These are phyloP conservation scores for Cardinalis cardinalis DNA, from an alignment of 2,113 vertebrate genomes.

Conservation along the genomic window DNA sequence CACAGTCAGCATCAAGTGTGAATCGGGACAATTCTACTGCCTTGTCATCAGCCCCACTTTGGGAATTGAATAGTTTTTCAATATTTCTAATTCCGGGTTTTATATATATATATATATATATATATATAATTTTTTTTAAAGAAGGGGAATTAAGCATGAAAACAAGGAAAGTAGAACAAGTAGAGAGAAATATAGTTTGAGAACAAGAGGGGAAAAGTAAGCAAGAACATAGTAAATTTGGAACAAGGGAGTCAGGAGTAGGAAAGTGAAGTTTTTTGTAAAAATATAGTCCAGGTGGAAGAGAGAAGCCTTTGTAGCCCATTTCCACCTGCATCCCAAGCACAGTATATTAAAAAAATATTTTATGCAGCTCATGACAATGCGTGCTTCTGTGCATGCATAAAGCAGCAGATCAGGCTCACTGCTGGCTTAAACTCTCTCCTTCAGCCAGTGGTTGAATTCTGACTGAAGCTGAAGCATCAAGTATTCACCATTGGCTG, in stretches of 20 bases:
- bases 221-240: background rate
- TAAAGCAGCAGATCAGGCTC: background rate
- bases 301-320: background rate
- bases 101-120: background rate
- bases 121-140: background rate
- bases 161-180: background rate
- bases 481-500: background rate
- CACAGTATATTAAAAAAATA: background rate
- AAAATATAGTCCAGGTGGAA: background rate
- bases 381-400: background rate
- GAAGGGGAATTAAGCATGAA: background rate
- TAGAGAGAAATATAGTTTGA: background rate
- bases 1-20: background rate
- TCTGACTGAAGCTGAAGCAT: background rate
- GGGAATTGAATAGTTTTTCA: background rate
- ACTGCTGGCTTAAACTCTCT: background rate
- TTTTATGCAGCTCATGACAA: background rate
- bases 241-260: accelerated
- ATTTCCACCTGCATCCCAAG: background rate
- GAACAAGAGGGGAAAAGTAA: background rate
- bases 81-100: background rate
- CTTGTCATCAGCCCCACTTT: background rate
- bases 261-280: background rate
- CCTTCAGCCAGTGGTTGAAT: background rate
- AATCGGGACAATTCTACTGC: background rate